These are phyloP conservation scores for Willisornis vidua DNA, from an alignment of 2,113 vertebrate species.

Conservation along the genomic window DNA sequence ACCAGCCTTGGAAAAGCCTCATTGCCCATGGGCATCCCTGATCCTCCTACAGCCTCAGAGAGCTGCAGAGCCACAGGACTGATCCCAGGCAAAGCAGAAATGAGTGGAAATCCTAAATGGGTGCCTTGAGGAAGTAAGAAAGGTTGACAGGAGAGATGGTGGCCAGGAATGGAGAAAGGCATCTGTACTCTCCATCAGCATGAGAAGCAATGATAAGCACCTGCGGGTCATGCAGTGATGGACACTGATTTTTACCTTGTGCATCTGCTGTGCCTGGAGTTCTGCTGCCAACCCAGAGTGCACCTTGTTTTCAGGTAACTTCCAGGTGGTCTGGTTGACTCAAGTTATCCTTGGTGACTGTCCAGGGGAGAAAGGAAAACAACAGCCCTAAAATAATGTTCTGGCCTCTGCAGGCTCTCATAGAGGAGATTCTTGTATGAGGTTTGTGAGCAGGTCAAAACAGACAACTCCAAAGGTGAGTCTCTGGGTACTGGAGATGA, in stretches of 20 bases:
- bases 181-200: neutral
- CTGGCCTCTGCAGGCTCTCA: neutral
- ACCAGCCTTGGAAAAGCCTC: neutral
- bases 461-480: neutral
- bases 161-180: neutral
- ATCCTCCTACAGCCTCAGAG: neutral
- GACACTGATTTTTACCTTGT: neutral
- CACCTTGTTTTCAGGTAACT: neutral
- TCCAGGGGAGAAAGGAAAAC: neutral
- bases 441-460: neutral
- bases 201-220: neutral
- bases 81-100: neutral
- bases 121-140: neutral
- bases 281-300: neutral
- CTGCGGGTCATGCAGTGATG: fast-evolving
- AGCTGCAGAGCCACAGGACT: neutral
- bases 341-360: neutral
- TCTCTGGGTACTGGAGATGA: neutral
- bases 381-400: neutral
- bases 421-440: fast-evolving
- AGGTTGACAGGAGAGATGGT: neutral
- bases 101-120: neutral
- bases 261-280: no score
- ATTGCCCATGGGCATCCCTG: fast-evolving
- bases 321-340: neutral